Base-by-base conservation (phyloP, 2,888 invertebrate species). In the Callyntrura sp. region DNA sequence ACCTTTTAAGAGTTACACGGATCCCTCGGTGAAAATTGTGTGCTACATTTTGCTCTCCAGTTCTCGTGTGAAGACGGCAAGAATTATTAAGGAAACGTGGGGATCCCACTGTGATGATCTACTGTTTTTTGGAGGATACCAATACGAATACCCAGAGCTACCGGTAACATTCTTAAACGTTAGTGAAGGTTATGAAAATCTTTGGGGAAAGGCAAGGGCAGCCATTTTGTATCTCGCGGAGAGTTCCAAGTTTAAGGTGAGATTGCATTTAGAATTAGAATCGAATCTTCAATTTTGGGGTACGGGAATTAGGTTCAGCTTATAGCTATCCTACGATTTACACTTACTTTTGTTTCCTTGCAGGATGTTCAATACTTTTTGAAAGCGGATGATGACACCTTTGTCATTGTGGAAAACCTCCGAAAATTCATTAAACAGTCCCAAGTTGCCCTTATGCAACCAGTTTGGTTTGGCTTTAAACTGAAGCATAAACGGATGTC, bases 141-240 rank as follows among this genome's bases (percentile, higher is more conserved):
- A n/a, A n/a, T n/a, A 92, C 65, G 84, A 90, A 14, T 91, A 90
- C 70, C 81, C 86, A 5, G 86, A 91, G 9, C 23, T 93, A 1
- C 90, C 91, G 3, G 91, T 93, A 0, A 91, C 88, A 4, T 84
- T 70, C 28, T 14, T 92, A 1, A 91, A 93, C 73, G 88, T 90
- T 2, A 90, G 87, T 0, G 93, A 93, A 88, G 92, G 92, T 0
- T 93, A 93, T 62, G 83, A 88, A 73, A 89, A 91, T 28, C 85
- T 93, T 9, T 93, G 93, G 93, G 92, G 92, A n/a, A 93, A 93
- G 81, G 90, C 93, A 14, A 92, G 92, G 83, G 91, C 92, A 6
- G 92, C 92, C 0, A 25, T 93, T 0, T 14, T 90, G 11, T 73
- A 92, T 68, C 79, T 93, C 6, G 65, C 90, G 0, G 20, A 82